Evolutionary conservation across 2,797 vertebrate species (phyloP), one percentile per base, ranked within the genome.

Genomic region (Macroramphosus scolopax): DNA sequence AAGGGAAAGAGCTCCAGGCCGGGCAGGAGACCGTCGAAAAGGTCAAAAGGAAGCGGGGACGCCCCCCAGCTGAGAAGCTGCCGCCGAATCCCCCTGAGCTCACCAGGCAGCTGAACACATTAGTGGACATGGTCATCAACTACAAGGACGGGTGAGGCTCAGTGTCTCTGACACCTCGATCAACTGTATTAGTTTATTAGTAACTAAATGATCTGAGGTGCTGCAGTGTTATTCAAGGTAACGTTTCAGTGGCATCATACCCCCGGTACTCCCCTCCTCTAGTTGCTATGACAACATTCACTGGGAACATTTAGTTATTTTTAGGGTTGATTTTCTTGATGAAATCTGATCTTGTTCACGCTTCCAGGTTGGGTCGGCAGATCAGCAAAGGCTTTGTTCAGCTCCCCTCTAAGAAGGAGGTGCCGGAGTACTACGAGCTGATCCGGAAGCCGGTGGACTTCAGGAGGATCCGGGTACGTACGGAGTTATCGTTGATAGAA

Each of bases 311-410:
- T n/a, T n/a, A n/a, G 20, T 22, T 6, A 22, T 3, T 22, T 22
- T 22, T 22, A 6, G 3, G 20, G 6, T 6, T 6, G 20, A 1
- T 7, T 39, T 48, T 30, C 17, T 34, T 16, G 8, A 31, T 41
- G 4, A 63, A 51, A 38, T 29, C 4, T 56, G 18, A 45, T 34
- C 0, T 59, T 4, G 13, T 40, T 17, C 25, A 1, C 77, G 82
- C 63, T 83, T 87, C 49, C 88, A 98, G 97, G 86, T 91, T 93
- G 78, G 95, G 95, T 63, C 91, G 96, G 40, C 96, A 99, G 89
- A 92, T 99, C 82, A 98, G 96, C 81, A 96, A 98, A 90, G 97
- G 96, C 53, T 99, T 99, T 72, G 95, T 98, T 79, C 97, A 98
- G 79, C 93, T 98, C 62, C 95, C 95, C 11, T 97, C 97, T 15